Evolutionary conservation across 2,888 invertebrate species (phyloP).

Genomic region (Uropetala carovei): DNA sequence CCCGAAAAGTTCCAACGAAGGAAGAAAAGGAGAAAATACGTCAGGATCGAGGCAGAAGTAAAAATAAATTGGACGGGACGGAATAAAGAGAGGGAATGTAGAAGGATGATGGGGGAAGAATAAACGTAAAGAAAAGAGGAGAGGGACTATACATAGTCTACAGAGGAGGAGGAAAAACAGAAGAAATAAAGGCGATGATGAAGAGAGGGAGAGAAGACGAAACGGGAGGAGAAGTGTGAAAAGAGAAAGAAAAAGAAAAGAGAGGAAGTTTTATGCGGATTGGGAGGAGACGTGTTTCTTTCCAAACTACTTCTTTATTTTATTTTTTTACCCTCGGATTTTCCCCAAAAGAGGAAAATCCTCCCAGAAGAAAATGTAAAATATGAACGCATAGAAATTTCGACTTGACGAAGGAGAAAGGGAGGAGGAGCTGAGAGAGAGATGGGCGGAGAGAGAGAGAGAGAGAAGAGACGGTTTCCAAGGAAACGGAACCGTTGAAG

Average conservation of each 20-base stretch:
- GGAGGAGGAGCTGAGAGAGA: constrained; percentile 3
- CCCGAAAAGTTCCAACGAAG: no score
- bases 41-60: background rate
- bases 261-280: background rate
- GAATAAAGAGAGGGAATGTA: background rate
- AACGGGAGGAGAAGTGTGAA: background rate
- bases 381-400: no score
- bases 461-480: background rate
- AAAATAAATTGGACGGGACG: background rate
- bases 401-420: background rate
- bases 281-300: no score
- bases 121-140: background rate
- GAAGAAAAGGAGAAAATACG: no score
- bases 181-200: background rate
- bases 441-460: background rate
- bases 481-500: background rate
- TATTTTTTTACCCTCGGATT: no score
- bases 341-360: no score
- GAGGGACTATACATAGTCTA: background rate
- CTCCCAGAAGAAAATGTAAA: no score
- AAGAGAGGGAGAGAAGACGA: background rate
- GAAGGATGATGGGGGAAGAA: background rate
- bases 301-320: no score
- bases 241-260: background rate
- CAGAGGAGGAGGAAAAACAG: background rate